phyloP scores from a whole-genome alignment of 2,888 invertebrate species.

The Argyra leucocephala region DNA sequence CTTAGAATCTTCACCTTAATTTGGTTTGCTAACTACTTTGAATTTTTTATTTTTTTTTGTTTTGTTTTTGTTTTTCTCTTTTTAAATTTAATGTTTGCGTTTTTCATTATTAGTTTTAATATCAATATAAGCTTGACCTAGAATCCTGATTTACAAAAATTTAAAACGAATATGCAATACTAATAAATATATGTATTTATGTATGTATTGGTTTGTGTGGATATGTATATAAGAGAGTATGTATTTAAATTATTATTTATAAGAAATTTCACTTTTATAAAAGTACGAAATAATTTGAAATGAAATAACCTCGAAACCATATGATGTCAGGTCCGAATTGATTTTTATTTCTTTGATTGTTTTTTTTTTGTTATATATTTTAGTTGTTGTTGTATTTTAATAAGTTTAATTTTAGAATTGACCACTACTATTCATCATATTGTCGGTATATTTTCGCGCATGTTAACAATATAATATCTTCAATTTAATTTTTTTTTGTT shows the following conservation, averaged over 20 bases:
- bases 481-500: no score
- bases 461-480: neutral
- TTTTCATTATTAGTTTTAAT: neutral
- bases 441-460: neutral
- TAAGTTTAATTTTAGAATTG: neutral
- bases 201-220: no score
- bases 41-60: neutral
- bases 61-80: neutral
- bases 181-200: no score
- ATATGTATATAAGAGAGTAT: no score
- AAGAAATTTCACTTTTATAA: no score
- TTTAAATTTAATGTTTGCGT: neutral
- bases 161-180: no score
- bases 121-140: slow-evolving; percentile 6
- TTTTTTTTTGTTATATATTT: neutral
- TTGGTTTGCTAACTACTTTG: no score
- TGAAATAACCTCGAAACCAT: slow-evolving; percentile 2
- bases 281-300: no score
- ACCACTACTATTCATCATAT: neutral
- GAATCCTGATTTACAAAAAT: neutral
- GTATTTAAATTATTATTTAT: no score
- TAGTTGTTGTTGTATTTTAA: neutral
- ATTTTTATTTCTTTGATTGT: neutral
- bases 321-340: neutral
- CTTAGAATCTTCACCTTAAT: no score